phyloP scores from a whole-genome alignment of 2,888 invertebrate species.

The Amiota communis region DNA sequence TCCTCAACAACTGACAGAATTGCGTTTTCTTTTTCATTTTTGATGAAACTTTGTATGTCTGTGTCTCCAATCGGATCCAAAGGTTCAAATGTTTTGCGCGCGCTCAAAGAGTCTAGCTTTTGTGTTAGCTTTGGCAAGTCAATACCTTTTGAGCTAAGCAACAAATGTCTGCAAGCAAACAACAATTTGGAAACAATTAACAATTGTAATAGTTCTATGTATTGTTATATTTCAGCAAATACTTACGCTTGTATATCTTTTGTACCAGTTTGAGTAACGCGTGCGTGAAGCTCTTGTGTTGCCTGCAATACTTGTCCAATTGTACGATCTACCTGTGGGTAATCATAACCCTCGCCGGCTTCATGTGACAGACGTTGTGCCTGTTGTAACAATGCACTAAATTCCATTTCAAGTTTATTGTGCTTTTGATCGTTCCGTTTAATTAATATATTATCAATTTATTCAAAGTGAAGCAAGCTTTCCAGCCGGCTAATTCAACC shows the following conservation, averaged over 20 bases:
- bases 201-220: background rate
- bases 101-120: conserved; percentile 89
- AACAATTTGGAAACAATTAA: background rate
- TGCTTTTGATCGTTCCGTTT: background rate
- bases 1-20: conserved; percentile 93
- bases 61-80: conserved; percentile 92
- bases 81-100: conserved; percentile 89
- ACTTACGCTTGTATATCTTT: conserved; percentile 91
- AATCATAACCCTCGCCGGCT: conserved; percentile 87
- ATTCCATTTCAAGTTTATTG: conserved; percentile 76
- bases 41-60: conserved; percentile 90
- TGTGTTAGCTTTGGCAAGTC: conserved; percentile 95
- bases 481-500: background rate
- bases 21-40: conserved; percentile 95
- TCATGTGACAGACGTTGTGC: conserved; percentile 94
- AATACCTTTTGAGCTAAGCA: conserved; percentile 93
- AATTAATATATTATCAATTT: too few relatives aligned
- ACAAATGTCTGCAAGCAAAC: conserved; percentile 80
- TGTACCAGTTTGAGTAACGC: conserved; percentile 87
- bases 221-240: background rate
- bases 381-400: conserved; percentile 90
- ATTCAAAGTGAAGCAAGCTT: too few relatives aligned
- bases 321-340: conserved; percentile 90
- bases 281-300: conserved; percentile 89
- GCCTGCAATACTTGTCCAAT: conserved; percentile 93